Conservation (phyloP, 2,888 invertebrate genomes). For the Apantesis nais region DNA sequence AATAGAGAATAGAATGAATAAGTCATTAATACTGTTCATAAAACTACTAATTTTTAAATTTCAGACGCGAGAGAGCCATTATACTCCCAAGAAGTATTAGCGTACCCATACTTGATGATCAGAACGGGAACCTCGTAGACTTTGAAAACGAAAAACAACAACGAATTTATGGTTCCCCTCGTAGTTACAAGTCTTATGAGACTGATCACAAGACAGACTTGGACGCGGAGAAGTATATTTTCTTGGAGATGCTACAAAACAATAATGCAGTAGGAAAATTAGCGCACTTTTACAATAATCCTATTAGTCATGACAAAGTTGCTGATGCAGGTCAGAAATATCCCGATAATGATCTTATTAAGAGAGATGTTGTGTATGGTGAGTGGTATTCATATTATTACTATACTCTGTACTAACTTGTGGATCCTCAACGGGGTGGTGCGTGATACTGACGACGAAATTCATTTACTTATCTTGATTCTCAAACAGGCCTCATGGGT, state of each 20-base stretch:
- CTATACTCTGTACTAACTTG: too few relatives aligned
- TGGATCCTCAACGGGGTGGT: too few relatives aligned
- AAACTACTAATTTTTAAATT: neutral
- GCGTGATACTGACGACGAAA: too few relatives aligned
- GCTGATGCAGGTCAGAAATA: neutral
- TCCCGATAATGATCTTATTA: neutral
- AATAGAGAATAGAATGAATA: neutral
- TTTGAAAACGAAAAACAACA: neutral
- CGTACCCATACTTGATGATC: neutral
- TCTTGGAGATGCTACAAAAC: neutral
- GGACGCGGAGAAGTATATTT: neutral
- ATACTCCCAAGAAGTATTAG: neutral
- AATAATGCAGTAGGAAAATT: neutral
- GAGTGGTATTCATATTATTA: neutral
- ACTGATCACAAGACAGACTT: neutral
- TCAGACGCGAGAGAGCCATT: neutral
- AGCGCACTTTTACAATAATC: neutral
- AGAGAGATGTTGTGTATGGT: neutral
- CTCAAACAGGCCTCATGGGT: too few relatives aligned
- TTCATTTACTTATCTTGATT: too few relatives aligned
- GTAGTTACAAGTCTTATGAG: neutral
- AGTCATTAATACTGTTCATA: neutral
- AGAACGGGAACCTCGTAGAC: neutral
- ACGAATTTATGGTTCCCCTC: neutral
- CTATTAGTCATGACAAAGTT: neutral